Conservation (phyloP, 1,140 invertebrate species). For the Lepidurus arcticus region DNA sequence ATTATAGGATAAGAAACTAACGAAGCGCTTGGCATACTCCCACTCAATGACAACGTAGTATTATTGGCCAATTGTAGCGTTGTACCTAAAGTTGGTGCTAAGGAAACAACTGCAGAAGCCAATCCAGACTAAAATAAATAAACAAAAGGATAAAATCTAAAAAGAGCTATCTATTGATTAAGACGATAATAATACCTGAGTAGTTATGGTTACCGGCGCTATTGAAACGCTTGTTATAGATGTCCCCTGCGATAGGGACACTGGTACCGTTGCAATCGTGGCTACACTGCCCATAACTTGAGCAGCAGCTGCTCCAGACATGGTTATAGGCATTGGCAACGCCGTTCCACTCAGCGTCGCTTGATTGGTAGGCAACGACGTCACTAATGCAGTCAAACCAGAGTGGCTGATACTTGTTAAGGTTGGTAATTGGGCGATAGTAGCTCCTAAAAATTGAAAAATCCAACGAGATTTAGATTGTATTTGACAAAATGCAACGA, state of each 20-base stretch:
- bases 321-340: conserved; percentile 58
- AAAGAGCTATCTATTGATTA: not conserved
- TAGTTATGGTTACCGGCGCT: conserved; percentile 33
- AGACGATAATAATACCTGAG: not conserved
- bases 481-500: not conserved
- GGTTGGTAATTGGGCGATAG: conserved; percentile 3
- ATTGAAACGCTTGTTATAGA: conserved; percentile 28
- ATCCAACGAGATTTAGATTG: not conserved
- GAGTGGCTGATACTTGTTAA: conserved; percentile 38
- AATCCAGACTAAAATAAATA: conserved; percentile 12
- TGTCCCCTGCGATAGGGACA: conserved; percentile 52
- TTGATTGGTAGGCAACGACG: conserved; percentile 49
- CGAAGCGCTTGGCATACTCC: conserved; percentile 47
- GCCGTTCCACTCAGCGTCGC: conserved; percentile 56
- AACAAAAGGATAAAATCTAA: conserved; percentile 43
- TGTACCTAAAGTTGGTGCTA: conserved; percentile 46
- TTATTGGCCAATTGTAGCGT: conserved; percentile 44
- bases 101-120: conserved; percentile 41
- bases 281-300: conserved; percentile 42
- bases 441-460: conserved; percentile 30
- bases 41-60: conserved; percentile 44
- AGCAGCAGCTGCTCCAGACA: conserved; percentile 49
- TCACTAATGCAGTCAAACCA: conserved; percentile 49
- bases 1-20: conserved; percentile 67
- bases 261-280: conserved; percentile 53